Base-by-base conservation (phyloP, 2,113 vertebrate genomes). In the Lepisosteus oculatus region DNA sequence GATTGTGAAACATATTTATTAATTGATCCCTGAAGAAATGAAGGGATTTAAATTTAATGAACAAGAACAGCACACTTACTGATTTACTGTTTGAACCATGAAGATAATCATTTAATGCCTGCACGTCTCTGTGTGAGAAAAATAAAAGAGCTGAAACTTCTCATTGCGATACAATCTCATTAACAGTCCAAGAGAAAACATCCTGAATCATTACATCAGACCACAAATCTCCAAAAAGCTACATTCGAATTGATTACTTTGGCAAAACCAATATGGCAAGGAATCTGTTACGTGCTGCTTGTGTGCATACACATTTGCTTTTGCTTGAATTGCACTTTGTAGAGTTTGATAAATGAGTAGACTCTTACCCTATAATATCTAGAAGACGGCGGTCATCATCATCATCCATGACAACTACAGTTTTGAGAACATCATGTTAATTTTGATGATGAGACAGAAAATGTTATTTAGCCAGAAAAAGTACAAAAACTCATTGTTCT, bases 391-490 rank as follows among this genome's bases (percentile, higher is more conserved):
- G 95, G 86, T 98, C 97, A 78, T 98, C 97, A 59, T 97, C 97
- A 98, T 99, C 97, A 92, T 99, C 97, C 97, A 99, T 99, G 94
- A 97, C 97, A 98, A 94, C 97, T 99, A 82, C 6, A 85, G 83
- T 69, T 76, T 75, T 70, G 85, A 79, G 13, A 72, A 29, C 14
- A 9, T 61, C 45, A 13, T 3, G 15, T 29, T 65, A 43, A 9
- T 29, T 29, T 29, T 29, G 29, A 29, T 29, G 29, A 29, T 1
- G 29, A 29, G 29, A 29, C 29, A 29, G 29, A 29, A 29, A 29
- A 29, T 29, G 29, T 29, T 29, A 29, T 29, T 29, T 29, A 2
- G 29, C 29, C 29, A 29, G 29, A 29, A 29, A 29, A 29, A 29
- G 29, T 2, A 29, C 29, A 29, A 29, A 29, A 29, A 29, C 29